A percentile compares a stretch with the other conserved stretches of the same genome.
phyloP scores from a whole-genome alignment of 2,797 vertebrate genomes.

The Ceryle rudis region DNA sequence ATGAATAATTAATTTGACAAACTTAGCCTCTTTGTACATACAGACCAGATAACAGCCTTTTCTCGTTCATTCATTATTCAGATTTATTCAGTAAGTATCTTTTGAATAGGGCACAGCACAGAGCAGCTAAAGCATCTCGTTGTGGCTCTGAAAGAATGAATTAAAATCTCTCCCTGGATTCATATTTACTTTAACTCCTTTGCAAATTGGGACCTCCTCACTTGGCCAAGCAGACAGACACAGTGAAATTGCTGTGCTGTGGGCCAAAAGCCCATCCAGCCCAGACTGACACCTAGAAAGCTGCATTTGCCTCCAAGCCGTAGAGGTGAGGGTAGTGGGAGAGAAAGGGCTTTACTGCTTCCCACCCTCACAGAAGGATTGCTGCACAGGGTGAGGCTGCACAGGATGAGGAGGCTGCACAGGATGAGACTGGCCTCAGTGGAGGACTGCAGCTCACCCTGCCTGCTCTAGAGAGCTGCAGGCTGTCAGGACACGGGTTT shows the following conservation, averaged over 20 bases:
- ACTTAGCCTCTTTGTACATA: slow-evolving; percentile 29
- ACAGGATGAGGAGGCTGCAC: too few species aligned
- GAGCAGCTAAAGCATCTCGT: not conserved
- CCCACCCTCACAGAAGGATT: not conserved
- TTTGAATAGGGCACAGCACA: slow-evolving; percentile 27
- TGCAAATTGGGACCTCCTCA: not conserved
- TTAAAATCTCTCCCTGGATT: not conserved
- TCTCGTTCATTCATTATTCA: slow-evolving; percentile 35
- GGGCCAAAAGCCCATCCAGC: not conserved
- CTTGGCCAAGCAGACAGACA: not conserved
- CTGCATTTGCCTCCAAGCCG: not conserved
- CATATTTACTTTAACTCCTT: not conserved
- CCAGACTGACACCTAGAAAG: not conserved
- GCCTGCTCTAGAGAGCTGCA: not conserved
- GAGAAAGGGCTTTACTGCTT: not conserved
- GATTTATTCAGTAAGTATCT: slow-evolving; percentile 42
- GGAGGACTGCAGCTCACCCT: accelerated
- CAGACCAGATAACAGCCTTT: slow-evolving; percentile 37
- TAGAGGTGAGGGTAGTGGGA: accelerated
- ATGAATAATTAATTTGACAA: slow-evolving; percentile 69
- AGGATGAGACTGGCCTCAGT: not conserved
- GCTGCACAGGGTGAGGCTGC: not conserved
- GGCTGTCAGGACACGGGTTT: not conserved
- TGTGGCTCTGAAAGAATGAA: not conserved
- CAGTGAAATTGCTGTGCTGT: not conserved